Conservation (phyloP, 2,113 vertebrate genomes). For the Eptesicus fuscus region DNA sequence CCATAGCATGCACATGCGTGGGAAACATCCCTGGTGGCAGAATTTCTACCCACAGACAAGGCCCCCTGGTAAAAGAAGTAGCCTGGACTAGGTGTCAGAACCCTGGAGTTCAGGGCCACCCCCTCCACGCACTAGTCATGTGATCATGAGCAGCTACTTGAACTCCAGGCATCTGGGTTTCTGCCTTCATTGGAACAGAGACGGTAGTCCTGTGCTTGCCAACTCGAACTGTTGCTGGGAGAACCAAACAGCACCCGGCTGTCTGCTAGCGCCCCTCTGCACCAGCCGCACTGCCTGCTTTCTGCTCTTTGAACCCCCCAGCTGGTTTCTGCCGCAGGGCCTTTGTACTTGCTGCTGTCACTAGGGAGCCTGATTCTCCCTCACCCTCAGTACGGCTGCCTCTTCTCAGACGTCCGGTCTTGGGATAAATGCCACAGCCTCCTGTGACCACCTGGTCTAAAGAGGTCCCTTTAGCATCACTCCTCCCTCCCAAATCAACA, state of each 20-base stretch:
- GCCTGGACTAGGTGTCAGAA: background rate
- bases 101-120: rapidly evolving
- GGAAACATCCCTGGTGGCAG: rapidly evolving
- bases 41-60: background rate
- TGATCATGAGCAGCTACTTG: background rate
- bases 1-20: rapidly evolving
- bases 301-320: background rate
- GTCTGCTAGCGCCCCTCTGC: rapidly evolving
- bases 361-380: background rate
- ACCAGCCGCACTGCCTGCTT: too few relatives aligned
- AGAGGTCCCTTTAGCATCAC: background rate
- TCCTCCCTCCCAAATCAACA: background rate
- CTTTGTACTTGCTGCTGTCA: background rate
- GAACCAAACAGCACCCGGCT: background rate
- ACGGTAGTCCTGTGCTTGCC: background rate
- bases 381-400: background rate
- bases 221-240: background rate
- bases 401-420: background rate
- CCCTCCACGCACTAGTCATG: rapidly evolving
- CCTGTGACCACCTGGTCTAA: background rate
- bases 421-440: background rate
- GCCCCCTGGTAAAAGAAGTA: background rate
- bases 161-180: background rate
- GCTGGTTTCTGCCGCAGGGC: background rate
- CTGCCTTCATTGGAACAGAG: background rate